Base-by-base conservation (phyloP, 2,888 invertebrate species). In the Drosophila seclusa region DNA sequence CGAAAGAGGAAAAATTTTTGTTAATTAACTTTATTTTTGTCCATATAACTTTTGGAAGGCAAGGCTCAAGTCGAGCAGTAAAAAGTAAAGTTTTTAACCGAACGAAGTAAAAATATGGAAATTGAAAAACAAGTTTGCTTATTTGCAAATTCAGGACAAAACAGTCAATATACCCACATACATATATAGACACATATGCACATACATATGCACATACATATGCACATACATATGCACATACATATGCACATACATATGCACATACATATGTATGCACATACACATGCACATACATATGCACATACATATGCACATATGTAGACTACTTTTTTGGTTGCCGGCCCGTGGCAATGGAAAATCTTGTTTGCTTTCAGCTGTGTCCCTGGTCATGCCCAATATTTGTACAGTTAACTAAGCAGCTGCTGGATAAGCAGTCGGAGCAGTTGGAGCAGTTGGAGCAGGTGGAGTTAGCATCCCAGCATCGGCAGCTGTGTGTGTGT, bases 331-430 rank as follows among this genome's bases (percentile, higher is more conserved):
- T 31, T 27, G 50, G 68, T 64, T 68, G 24, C 4, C 21, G 49
- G 50, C 49, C 50, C 50, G 24, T 42, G 55, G 63, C 57, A 63
- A 68, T 66, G 59, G 64, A 27, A 78, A 78, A 80, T 75, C 63
- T 54, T 75, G 70, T 79, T 75, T 80, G 76, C 71, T 32, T 50
- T 78, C 52, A 62, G 62, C 76, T n/a, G 18, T 64, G 70, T 69
- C 48, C 58, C 58, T 59, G 62, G 76, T 32, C 63, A 63, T 67
- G 60, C 45, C 76, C 78, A 80, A 78, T 80, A 80, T 78, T 78
- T 78, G 71, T 40, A 76, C 80, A 80, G 80, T 68, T 78, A 78
- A 80, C 78, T 80, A 78, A 80, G 71, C 78, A 55, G 70, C 70
- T 45, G 58, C 49, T 58, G 63, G 45, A 34, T 21, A 36, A 34